A percentile compares a stretch with the other conserved stretches of the same genome.
Evolutionary conservation across 2,113 vertebrate genomes (phyloP).

Genomic region (Protobothrops flavoviridis): DNA sequence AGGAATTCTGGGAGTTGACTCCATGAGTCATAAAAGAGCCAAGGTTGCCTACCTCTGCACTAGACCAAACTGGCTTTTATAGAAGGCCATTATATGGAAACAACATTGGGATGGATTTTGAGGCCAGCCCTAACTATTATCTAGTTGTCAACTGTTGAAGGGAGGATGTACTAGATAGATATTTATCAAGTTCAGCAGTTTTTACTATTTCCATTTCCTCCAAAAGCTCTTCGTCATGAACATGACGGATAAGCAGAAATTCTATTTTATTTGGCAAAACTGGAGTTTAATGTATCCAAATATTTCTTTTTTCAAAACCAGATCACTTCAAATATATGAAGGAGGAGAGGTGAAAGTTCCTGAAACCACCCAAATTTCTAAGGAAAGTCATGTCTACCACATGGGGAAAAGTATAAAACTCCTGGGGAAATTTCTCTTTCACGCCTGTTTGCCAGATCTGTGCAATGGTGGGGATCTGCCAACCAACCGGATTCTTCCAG

Average conservation of each 20-base stretch:
- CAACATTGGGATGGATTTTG: background rate
- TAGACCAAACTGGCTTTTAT: background rate
- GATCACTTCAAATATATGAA: background rate
- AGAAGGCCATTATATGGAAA: background rate
- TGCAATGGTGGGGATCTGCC: background rate
- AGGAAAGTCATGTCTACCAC: background rate
- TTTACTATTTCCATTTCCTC: background rate
- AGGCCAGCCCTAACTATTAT: background rate
- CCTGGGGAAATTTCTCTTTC: conserved; percentile 4
- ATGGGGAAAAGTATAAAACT: background rate
- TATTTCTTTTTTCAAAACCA: background rate
- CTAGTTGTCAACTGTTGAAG: background rate
- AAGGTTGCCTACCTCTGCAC: too few relatives aligned
- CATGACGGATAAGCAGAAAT: background rate
- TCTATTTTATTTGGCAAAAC: background rate
- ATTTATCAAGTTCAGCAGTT: background rate
- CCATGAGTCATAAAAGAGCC: too few relatives aligned
- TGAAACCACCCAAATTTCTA: background rate
- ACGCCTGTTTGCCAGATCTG: background rate
- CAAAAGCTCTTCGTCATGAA: background rate
- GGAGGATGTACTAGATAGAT: background rate
- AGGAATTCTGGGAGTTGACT: too few relatives aligned
- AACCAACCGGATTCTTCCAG: background rate
- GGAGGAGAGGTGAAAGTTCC: background rate
- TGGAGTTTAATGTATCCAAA: background rate